A percentile compares a stretch with the other conserved stretches of the same genome.
phyloP scores from a whole-genome alignment of 2,888 invertebrate genomes.

The Argyresthia goedartella region DNA sequence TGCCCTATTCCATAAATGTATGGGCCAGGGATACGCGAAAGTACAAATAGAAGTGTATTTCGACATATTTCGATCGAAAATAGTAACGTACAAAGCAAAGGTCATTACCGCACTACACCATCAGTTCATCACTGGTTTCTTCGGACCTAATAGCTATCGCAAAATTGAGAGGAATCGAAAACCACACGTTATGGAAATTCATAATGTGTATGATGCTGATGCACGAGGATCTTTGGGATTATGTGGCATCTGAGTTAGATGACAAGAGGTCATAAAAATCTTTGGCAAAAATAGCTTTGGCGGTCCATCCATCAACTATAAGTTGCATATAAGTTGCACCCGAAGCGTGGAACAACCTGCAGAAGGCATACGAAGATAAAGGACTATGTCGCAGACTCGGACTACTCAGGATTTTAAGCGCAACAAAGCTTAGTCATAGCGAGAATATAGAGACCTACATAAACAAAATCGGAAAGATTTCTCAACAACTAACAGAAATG shows the following conservation, averaged over 20 bases:
- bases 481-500: constrained; percentile 1
- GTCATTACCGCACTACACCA: background rate
- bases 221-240: constrained; percentile 11
- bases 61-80: background rate
- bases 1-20: background rate
- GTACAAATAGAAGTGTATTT: background rate
- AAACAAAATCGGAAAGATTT: background rate
- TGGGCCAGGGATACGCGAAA: background rate
- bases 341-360: constrained; percentile 9
- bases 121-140: background rate
- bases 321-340: constrained; percentile 5
- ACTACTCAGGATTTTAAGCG: constrained; percentile 7
- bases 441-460: background rate
- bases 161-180: background rate
- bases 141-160: background rate
- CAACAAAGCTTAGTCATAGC: constrained; percentile 5
- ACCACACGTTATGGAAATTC: constrained; percentile 1
- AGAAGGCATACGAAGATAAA: constrained; percentile 12
- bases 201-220: constrained; percentile 7
- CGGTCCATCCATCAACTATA: constrained; percentile 1
- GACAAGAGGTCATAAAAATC: constrained; percentile 7
- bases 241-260: background rate
- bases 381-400: constrained; percentile 9
- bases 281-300: constrained; percentile 11
- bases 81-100: background rate